Base-by-base conservation (phyloP, 2,797 vertebrate species). In the Sarcoramphus papa region DNA sequence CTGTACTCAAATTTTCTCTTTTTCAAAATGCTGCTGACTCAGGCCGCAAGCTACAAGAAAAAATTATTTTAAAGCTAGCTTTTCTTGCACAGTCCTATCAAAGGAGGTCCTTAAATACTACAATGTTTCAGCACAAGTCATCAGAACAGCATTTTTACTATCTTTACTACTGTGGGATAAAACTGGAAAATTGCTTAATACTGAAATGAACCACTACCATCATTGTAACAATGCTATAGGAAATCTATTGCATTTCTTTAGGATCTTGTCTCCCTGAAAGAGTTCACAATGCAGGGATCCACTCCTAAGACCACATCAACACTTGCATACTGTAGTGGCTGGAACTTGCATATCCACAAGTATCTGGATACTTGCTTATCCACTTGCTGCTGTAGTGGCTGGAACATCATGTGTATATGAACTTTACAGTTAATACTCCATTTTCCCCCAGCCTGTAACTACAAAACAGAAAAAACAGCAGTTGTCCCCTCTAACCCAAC, bases 381-480 rank as follows among this genome's bases (percentile, higher is more conserved):
- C 59, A 67, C 51, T 65, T 13, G 12, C 7, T 9, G 17, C 9
- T 33, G 7, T 7, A 41, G 41, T 41, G 59, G 47, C 35, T 19
- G 33, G 31, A 40, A 40, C 25, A 15, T 43, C 16, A 40, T 0
- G 1, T 10, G 18, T 7, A 24, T 3, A 11, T 23, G 15, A 60
- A 69, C 21, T 30, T 73, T 3, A 47, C 21, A 76, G 33, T 65
- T 37, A 79, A 41, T 24, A 59, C 3, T 81, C 23, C 11, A 9
- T 45, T 65, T 28, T 8, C 25, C 22, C 7, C 10, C 27, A 21
- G 33, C 27, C 31, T 8, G 0, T 48, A 64, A 64, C 9, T 35
- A 62, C 10, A 21, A 47, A 92, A 19, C 4, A n/a, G 12, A 40
- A 81, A 85, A 53, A 25, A 4, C 5, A 70, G 14, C 19, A 82